These are phyloP conservation scores for Onychorhynchus coronatus DNA, from an alignment of 2,113 vertebrate species.

Conservation along the genomic window DNA sequence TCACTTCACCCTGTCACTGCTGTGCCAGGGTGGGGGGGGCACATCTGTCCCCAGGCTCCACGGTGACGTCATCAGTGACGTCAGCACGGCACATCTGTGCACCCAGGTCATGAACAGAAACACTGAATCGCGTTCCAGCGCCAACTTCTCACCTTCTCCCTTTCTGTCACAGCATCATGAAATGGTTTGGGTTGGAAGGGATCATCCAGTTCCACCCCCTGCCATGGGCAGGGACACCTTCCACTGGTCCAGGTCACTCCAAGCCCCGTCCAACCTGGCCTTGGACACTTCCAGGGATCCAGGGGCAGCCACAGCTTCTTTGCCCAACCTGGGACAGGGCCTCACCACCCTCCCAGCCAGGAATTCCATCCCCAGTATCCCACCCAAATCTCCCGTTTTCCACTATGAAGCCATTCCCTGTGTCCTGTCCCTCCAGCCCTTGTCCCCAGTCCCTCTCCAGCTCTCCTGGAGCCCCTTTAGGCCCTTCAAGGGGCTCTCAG, in stretches of 20 bases:
- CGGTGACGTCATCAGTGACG: rapidly evolving
- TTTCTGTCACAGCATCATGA: not conserved
- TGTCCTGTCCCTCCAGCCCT: not conserved
- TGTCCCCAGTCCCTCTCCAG: not conserved
- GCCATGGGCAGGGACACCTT: not conserved
- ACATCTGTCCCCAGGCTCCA: not conserved
- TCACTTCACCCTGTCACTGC: not conserved
- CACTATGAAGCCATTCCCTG: not conserved
- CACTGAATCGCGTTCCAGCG: not conserved
- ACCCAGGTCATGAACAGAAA: not conserved
- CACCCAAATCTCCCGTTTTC: too few relatives aligned
- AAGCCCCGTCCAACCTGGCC: not conserved
- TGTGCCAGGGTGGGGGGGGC: not conserved
- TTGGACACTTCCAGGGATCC: not conserved
- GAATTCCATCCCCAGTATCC: not conserved
- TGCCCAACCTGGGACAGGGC: not conserved
- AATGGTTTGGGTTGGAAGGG: not conserved
- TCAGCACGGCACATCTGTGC: not conserved
- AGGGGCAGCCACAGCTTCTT: not conserved
- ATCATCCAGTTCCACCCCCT: not conserved
- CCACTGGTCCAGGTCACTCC: not conserved
- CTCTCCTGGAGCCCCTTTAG: not conserved
- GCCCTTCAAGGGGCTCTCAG: too few relatives aligned
- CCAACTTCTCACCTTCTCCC: not conserved
- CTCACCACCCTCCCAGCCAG: not conserved